A percentile compares a stretch with the other conserved stretches of the same genome.
These are phyloP conservation scores for Athalia cordata DNA, from an alignment of 2,888 invertebrate species.

Conservation along the genomic window DNA sequence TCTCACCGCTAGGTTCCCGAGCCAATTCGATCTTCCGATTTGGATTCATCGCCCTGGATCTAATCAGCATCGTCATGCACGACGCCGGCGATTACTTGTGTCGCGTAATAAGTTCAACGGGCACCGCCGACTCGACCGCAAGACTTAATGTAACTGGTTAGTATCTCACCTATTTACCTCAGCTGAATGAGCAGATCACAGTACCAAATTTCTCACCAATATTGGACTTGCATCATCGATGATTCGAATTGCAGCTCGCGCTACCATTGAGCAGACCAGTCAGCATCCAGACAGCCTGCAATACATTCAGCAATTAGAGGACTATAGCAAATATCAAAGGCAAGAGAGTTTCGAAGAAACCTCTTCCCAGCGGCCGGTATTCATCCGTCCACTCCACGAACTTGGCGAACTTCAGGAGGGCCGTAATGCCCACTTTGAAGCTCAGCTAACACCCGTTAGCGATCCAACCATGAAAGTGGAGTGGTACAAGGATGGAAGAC, in stretches of 20 bases:
- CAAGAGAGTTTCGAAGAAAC: slow-evolving; percentile 90
- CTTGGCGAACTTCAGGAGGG: slow-evolving; percentile 92
- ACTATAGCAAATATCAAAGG: slow-evolving; percentile 90
- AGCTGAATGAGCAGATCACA: neutral
- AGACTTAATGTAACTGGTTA: slow-evolving; percentile 83
- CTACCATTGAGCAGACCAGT: slow-evolving; percentile 89
- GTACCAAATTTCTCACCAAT: neutral
- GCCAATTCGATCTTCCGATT: slow-evolving; percentile 97
- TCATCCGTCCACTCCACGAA: slow-evolving; percentile 91
- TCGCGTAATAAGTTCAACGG: slow-evolving; percentile 90
- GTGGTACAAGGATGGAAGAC: slow-evolving; percentile 96
- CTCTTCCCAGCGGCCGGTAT: slow-evolving; percentile 87
- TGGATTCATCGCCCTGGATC: slow-evolving; percentile 96
- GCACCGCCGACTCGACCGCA: slow-evolving; percentile 90
- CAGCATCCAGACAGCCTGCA: slow-evolving; percentile 95
- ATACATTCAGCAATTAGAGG: slow-evolving; percentile 92
- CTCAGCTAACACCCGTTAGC: slow-evolving; percentile 92
- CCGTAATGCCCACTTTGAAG: slow-evolving; percentile 94
- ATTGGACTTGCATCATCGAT: neutral
- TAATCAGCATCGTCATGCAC: slow-evolving; percentile 88
- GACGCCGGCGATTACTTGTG: slow-evolving; percentile 95
- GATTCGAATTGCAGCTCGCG: slow-evolving; percentile 76
- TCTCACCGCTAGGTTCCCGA: slow-evolving; percentile 85
- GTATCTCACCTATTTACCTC: slow-evolving; percentile 47
- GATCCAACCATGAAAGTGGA: slow-evolving; percentile 96